A percentile compares a stretch with the other conserved stretches of the same genome.
phyloP scores from a whole-genome alignment of 2,797 vertebrate species.

The Merluccius polli region DNA sequence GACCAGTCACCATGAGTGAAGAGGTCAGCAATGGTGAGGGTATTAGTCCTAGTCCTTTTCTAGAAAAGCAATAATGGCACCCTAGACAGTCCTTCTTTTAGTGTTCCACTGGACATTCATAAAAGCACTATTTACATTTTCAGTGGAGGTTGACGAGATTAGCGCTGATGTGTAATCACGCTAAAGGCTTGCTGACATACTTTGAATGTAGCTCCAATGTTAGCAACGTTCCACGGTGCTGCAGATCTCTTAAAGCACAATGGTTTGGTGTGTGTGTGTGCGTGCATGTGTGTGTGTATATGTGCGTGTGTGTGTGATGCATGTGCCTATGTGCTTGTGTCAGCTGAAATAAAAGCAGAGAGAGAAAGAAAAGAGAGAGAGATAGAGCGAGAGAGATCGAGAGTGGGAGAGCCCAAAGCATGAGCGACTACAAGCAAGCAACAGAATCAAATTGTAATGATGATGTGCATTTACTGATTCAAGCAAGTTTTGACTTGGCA shows the following conservation, averaged over 20 bases:
- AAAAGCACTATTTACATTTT: not conserved
- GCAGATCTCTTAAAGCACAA: not conserved
- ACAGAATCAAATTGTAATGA: not conserved
- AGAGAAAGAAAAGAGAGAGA: conserved; percentile 13
- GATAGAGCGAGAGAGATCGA: conserved; percentile 7
- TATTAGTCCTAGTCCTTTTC: too few relatives aligned
- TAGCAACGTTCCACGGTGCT: too few relatives aligned
- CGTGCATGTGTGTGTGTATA: too few relatives aligned
- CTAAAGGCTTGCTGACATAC: not conserved
- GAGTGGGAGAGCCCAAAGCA: not conserved
- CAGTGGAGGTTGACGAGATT: not conserved
- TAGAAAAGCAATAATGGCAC: too few relatives aligned
- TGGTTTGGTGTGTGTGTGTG: not conserved
- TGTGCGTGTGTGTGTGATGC: not conserved
- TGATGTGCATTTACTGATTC: not conserved
- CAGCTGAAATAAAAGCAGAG: not conserved
- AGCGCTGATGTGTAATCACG: not conserved
- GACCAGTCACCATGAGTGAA: too few relatives aligned
- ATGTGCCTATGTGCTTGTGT: conserved; percentile 2
- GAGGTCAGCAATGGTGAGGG: too few relatives aligned
- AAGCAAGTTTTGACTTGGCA: not conserved
- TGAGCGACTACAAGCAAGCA: not conserved
- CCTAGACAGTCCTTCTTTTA: too few relatives aligned
- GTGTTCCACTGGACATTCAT: not conserved
- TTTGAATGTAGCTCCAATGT: not conserved